Evolutionary conservation across 2,797 vertebrate species (phyloP).

Genomic region (Clarias laeviceps): DNA sequence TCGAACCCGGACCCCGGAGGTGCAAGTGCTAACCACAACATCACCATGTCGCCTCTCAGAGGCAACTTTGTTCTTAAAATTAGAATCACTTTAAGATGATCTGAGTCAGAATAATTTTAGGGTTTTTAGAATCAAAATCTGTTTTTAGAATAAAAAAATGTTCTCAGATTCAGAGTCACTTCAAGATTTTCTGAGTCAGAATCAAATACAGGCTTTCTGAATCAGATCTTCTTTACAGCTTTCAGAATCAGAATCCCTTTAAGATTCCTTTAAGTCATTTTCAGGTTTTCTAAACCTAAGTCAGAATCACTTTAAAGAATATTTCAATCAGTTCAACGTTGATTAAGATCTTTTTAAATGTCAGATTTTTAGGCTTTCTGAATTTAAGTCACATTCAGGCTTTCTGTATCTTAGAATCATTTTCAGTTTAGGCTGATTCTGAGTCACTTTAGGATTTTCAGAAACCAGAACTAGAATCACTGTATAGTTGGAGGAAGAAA

Average conservation of each 20-base stretch:
- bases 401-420: background rate
- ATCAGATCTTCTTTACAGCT: background rate
- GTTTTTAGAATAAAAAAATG: too few relatives aligned
- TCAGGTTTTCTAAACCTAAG: background rate
- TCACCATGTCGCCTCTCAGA: too few relatives aligned
- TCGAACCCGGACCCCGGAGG: too few relatives aligned
- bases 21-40: too few relatives aligned
- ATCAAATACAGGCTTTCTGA: background rate
- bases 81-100: background rate
- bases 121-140: background rate
- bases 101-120: background rate
- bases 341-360: too few relatives aligned
- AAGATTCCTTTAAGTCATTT: background rate
- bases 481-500: background rate
- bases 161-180: background rate
- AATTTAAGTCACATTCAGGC: too few relatives aligned
- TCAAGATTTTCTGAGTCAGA: background rate
- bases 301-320: background rate
- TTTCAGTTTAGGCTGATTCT: too few relatives aligned
- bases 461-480: background rate
- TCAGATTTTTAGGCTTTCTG: too few relatives aligned
- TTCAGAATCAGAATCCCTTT: background rate
- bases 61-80: too few relatives aligned
- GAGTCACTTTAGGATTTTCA: background rate
- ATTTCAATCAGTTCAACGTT: background rate